A percentile compares a stretch with the other conserved stretches of the same genome.
Conservation (phyloP, 2,797 vertebrate species). For the Gallinago solitaria region DNA sequence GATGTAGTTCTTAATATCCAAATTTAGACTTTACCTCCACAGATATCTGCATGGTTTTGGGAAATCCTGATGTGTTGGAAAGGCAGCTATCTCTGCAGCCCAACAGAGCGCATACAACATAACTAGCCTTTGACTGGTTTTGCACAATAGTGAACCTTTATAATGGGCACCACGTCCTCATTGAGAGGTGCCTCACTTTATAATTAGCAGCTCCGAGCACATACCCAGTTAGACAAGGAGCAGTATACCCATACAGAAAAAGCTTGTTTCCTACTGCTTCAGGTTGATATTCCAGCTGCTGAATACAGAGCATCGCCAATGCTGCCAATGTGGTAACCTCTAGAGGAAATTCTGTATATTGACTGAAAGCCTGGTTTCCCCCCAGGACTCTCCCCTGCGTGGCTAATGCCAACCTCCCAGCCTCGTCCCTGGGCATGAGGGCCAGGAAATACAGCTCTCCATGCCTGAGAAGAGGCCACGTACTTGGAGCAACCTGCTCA, state of each 20-base stretch:
- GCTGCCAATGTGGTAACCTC: background rate
- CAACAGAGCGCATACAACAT: background rate
- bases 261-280: background rate
- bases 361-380: background rate
- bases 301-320: background rate
- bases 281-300: background rate
- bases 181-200: background rate
- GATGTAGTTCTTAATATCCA: background rate
- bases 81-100: background rate
- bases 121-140: background rate
- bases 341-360: background rate
- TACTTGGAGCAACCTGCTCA: background rate
- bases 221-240: background rate
- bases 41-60: background rate
- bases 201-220: background rate
- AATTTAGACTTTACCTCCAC: background rate
- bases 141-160: background rate
- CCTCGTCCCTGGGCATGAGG: background rate
- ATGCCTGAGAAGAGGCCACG: background rate
- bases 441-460: background rate
- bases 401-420: background rate
- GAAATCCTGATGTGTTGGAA: background rate
- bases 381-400: background rate
- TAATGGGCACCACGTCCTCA: background rate
- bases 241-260: background rate